Evolutionary conservation across 1,140 invertebrate genomes (phyloP), one percentile per base, ranked within the genome.

Genomic region (Leptinotarsa undecemlineata): DNA sequence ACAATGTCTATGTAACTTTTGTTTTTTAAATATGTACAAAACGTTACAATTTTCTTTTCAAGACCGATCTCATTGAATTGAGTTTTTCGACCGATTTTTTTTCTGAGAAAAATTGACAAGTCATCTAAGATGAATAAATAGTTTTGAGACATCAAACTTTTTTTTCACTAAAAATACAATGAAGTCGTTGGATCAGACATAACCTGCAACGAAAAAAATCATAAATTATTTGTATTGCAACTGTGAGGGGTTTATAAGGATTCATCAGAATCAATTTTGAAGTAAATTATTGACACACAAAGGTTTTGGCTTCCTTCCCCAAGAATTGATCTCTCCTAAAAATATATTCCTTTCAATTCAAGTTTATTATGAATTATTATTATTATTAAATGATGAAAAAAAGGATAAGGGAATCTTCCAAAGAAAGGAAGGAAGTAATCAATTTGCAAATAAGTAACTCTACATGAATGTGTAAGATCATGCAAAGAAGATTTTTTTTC

Each of bases 151-250:
- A 72, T 74, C 71, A 48, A 33, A 42, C 71, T 70, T 74, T 72
- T 71, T 68, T 68, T 47, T 71, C 69, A 74, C 63, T 64, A 76
- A 68, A 70, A 61, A 62, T 48, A 69, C 57, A 62, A 33, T 68
- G 42, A 48, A 76, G 74, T 76, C 74, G 74, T 76, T 76, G 74
- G 63, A 20, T 48, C 19, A 68, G 33, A 71, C 71, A 73, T 62
- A 60, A 71, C 71, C 71, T 72, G 71, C 19, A 72, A 72, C 8
- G 63, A 48, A 68, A n/a, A 33, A 68, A 47, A 48, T 48, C n/a
- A 68, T 48, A 68, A 68, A 17, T 68, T 68, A 64, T 20, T 64
- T 42, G 62, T 23, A 20, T 26, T 17, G 14, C 20, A 20, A 19
- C 14, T 11, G 15, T 15, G 8, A 64, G 3, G 33, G 8, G 0